A percentile compares a stretch with the other conserved stretches of the same genome.
Conservation (phyloP, 1,140 invertebrate species). For the Lepeophtheirus salmonis region DNA sequence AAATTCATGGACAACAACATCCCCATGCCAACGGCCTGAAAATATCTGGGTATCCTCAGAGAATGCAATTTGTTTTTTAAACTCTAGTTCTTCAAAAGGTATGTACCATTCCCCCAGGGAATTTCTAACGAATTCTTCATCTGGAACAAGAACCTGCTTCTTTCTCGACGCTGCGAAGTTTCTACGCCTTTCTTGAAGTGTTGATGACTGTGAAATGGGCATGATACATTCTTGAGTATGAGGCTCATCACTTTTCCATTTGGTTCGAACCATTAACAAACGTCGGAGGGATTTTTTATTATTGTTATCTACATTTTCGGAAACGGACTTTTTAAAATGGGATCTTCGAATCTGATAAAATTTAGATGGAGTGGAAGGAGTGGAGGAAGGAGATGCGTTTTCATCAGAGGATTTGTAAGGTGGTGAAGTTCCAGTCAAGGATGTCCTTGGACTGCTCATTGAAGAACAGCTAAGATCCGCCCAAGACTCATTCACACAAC, state of each 20-base stretch:
- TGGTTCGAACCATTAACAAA: background rate
- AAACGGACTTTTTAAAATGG: background rate
- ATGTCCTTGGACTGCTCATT: background rate
- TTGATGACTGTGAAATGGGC: background rate
- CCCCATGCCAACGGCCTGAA: constrained; percentile 32
- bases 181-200: background rate
- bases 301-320: background rate
- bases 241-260: background rate
- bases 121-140: background rate
- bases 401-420: background rate
- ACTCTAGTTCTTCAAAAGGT: background rate
- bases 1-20: constrained; percentile 30
- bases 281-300: background rate
- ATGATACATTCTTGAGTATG: background rate
- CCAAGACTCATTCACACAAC: background rate
- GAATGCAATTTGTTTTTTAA: background rate
- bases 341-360: background rate
- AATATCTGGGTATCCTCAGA: constrained; percentile 12
- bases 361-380: background rate
- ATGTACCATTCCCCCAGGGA: background rate
- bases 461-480: background rate
- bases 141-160: background rate
- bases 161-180: background rate
- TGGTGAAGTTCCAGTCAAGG: background rate
- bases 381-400: background rate